A percentile compares a stretch with the other conserved stretches of the same genome.
Evolutionary conservation across 1,140 invertebrate genomes (phyloP).

Genomic region (Brachionus rotundiformis): DNA sequence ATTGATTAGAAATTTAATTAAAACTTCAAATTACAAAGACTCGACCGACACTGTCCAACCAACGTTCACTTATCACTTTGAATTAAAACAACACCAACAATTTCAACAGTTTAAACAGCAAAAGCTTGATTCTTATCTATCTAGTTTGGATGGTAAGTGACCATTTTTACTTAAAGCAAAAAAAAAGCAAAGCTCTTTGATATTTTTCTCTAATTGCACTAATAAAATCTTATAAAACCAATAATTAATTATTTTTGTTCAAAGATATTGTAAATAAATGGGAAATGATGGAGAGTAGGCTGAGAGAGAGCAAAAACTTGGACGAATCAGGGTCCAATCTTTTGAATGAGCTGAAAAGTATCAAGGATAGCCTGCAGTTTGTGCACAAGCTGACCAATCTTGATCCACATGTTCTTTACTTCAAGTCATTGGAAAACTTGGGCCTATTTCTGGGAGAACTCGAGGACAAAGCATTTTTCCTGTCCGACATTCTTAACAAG

Average conservation of each 20-base stretch:
- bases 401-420: conserved; percentile 1
- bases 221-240: conserved; percentile 5
- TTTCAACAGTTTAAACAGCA: conserved; percentile 22
- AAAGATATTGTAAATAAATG: conserved; percentile 36
- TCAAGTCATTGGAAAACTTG: not conserved
- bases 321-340: not conserved
- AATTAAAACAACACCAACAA: conserved; percentile 30
- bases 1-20: conserved; percentile 49
- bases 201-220: not conserved
- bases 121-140: conserved; percentile 35
- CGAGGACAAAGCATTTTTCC: conserved; percentile 5
- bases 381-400: not conserved
- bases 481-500: conserved; percentile 27
- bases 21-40: not conserved
- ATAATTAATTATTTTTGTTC: not conserved
- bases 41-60: not conserved
- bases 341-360: not conserved
- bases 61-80: conserved; percentile 3
- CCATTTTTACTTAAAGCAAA: not conserved
- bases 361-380: not conserved
- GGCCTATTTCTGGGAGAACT: not conserved
- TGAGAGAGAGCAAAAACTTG: not conserved
- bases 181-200: not conserved
- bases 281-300: not conserved
- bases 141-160: conserved; percentile 29